Conservation (phyloP, 2,113 vertebrate genomes). For the Pelecanoides urinatrix region DNA sequence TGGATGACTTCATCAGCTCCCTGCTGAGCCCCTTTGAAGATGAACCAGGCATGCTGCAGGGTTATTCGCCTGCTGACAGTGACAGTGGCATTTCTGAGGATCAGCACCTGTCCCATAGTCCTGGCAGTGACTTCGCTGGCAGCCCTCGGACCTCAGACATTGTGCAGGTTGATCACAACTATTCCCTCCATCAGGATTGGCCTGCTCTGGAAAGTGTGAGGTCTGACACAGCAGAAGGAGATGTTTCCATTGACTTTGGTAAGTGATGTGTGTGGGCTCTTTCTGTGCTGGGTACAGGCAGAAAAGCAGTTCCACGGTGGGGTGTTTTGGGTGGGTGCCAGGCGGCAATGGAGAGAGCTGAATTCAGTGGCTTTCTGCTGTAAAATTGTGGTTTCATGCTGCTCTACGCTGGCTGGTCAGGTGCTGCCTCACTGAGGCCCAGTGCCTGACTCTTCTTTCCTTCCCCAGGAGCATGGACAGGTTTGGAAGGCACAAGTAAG, state of each 20-base stretch:
- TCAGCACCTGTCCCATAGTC: conserved; percentile 28
- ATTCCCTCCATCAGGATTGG: conserved; percentile 67
- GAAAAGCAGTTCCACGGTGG: neutral
- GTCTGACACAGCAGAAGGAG: conserved; percentile 70
- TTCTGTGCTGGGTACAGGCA: neutral
- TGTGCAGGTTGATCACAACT: conserved; percentile 83
- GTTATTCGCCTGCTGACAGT: conserved; percentile 66
- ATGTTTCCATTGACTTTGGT: conserved; percentile 83
- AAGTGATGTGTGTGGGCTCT: neutral
- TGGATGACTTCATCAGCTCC: conserved; percentile 82
- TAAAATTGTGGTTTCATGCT: neutral
- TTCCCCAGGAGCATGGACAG: neutral
- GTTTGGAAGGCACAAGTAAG: neutral
- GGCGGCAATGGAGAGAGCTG: neutral
- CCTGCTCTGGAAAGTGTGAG: conserved; percentile 63
- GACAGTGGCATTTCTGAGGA: conserved; percentile 77
- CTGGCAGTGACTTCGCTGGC: neutral
- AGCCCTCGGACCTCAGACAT: conserved; percentile 58
- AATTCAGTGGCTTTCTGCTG: neutral
- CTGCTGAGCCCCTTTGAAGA: conserved; percentile 71
- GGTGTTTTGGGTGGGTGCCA: neutral
- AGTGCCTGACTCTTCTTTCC: neutral
- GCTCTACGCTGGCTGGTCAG: neutral
- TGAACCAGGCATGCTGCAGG: neutral
- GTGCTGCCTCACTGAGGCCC: neutral